A percentile compares a stretch with the other conserved stretches of the same genome.
These are phyloP conservation scores for Rhagoletis zephyria DNA, from an alignment of 1,140 invertebrate genomes.

Conservation along the genomic window DNA sequence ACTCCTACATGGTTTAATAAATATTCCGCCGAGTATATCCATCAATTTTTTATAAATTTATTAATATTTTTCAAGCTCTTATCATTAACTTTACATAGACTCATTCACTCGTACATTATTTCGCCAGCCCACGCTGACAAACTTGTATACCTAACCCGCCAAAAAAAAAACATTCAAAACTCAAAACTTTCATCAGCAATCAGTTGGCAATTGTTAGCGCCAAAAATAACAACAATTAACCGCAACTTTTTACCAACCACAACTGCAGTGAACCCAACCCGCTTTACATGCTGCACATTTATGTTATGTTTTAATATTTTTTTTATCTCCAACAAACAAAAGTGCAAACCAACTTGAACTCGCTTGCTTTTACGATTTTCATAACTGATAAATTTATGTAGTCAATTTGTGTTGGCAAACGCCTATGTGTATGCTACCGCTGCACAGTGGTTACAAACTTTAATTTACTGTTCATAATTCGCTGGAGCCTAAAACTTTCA, in stretches of 20 bases:
- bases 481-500: too few relatives aligned
- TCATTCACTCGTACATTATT: neutral
- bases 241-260: neutral
- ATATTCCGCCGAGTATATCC: too few relatives aligned
- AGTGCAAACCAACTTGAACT: neutral
- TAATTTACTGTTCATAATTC: too few relatives aligned
- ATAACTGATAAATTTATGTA: conserved; percentile 47
- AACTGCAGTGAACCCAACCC: neutral
- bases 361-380: conserved; percentile 29
- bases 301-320: neutral
- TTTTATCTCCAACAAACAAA: neutral
- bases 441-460: too few relatives aligned
- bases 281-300: neutral
- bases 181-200: too few relatives aligned
- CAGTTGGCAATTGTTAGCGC: too few relatives aligned
- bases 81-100: too few relatives aligned
- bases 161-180: too few relatives aligned
- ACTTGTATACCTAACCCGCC: neutral
- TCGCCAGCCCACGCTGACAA: neutral
- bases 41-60: too few relatives aligned
- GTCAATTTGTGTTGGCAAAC: neutral
- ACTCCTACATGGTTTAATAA: too few relatives aligned
- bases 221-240: neutral
- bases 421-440: neutral
- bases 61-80: too few relatives aligned